A percentile compares a stretch with the other conserved stretches of the same genome.
Conservation (phyloP, 2,888 invertebrate genomes). For the Drosophila formosana region DNA sequence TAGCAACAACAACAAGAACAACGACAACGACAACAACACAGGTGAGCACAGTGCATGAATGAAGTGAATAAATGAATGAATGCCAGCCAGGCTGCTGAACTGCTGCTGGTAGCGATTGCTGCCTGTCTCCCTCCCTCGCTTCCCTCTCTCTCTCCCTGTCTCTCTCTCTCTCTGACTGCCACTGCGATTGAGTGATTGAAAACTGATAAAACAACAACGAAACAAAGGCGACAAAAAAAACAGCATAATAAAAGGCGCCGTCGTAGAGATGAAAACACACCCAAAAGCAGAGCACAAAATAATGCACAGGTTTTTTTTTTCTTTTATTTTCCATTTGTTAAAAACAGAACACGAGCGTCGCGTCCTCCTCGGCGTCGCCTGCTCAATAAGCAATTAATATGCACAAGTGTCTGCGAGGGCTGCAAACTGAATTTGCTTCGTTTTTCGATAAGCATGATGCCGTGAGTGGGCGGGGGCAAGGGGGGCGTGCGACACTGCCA, state of each 20-base stretch:
- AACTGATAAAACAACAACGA: conserved; percentile 66
- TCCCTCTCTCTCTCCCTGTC: background rate
- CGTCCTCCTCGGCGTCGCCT: conserved; percentile 16
- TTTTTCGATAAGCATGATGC: conserved; percentile 41
- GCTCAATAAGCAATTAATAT: conserved; percentile 82
- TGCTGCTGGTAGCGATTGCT: conserved; percentile 4
- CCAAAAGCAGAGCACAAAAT: conserved; percentile 6
- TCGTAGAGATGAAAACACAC: conserved; percentile 20
- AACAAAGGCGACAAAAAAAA: conserved; percentile 3
- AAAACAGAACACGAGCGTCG: conserved; percentile 9
- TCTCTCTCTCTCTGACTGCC: background rate
- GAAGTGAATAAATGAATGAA: conserved; percentile 77
- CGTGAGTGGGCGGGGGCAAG: background rate
- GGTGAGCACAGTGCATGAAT: conserved; percentile 69
- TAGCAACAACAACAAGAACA: conserved; percentile 41
- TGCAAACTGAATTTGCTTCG: conserved; percentile 50
- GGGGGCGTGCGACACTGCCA: conserved; percentile 4
- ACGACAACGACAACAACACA: conserved; percentile 52
- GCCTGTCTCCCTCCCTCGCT: background rate
- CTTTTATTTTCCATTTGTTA: conserved; percentile 35
- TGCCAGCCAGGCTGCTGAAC: conserved; percentile 19
- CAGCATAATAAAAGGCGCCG: conserved; percentile 24
- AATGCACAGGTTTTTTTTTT: conserved; percentile 20
- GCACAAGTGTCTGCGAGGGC: conserved; percentile 76
- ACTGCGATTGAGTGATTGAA: conserved; percentile 70